Percentiles rank a stretch among this genome's conserved stretches.
Conservation (phyloP, 2,797 vertebrate genomes). For the Intellagama lesueurii region DNA sequence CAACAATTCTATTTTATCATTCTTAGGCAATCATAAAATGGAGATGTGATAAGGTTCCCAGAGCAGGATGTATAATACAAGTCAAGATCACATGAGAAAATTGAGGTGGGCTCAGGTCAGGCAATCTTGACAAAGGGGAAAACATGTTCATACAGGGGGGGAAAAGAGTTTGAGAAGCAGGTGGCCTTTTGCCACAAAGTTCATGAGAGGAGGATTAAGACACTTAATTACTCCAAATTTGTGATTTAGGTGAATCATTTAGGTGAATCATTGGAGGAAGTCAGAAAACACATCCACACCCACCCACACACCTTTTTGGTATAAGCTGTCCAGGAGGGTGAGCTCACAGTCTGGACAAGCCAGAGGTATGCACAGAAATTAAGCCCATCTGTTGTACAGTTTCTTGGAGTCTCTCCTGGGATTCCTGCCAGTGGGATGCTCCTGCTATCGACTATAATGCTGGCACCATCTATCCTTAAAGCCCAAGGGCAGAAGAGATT, state of each 20-base stretch:
- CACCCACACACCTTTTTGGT: background rate
- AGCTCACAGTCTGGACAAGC: conserved; percentile 26
- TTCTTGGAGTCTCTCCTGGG: background rate
- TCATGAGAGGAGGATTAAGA: conserved; percentile 24
- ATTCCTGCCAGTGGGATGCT: background rate
- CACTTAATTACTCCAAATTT: conserved; percentile 48
- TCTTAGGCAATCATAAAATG: background rate
- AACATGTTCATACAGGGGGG: conserved; percentile 19
- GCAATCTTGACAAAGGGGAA: background rate
- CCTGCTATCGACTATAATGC: background rate
- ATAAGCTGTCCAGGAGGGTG: conserved; percentile 12
- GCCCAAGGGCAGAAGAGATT: background rate
- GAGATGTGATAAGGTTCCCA: background rate
- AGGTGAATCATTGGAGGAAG: background rate
- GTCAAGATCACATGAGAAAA: background rate
- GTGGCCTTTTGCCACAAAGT: conserved; percentile 31
- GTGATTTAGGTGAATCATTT: background rate
- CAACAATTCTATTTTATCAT: background rate
- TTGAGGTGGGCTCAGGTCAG: conserved; percentile 7
- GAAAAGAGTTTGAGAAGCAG: conserved; percentile 38
- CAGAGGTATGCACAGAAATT: conserved; percentile 2
- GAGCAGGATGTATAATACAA: background rate
- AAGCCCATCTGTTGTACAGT: conserved; percentile 32
- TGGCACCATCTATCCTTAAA: conserved; percentile 30
- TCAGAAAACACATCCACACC: background rate